These are phyloP conservation scores for Crepidodera aurea DNA, from an alignment of 2,888 invertebrate species.

Conservation along the genomic window DNA sequence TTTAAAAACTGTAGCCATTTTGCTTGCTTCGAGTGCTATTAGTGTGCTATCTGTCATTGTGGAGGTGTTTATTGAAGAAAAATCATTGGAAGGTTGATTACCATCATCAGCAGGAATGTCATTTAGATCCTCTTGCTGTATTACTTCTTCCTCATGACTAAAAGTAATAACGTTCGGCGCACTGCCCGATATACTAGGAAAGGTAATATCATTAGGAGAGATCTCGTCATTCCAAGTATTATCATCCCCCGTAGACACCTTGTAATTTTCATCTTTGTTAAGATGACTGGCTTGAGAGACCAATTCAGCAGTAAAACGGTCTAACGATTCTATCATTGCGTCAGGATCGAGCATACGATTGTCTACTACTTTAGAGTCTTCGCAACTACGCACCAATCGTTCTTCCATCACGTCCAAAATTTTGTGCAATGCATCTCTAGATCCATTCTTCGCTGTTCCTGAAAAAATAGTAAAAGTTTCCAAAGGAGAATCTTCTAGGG, in stretches of 20 bases:
- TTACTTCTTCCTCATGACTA: slow-evolving; percentile 65
- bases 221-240: slow-evolving; percentile 87
- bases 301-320: slow-evolving; percentile 70
- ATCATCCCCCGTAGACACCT: slow-evolving; percentile 58
- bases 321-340: slow-evolving; percentile 73
- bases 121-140: slow-evolving; percentile 28
- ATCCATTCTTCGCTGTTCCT: slow-evolving; percentile 62
- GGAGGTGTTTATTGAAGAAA: slow-evolving; percentile 65
- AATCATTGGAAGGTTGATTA: slow-evolving; percentile 53
- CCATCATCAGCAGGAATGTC: slow-evolving; percentile 41
- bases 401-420: slow-evolving; percentile 45
- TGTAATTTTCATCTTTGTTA: slow-evolving; percentile 60
- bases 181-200: slow-evolving; percentile 82
- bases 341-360: slow-evolving; percentile 67
- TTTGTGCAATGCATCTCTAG: slow-evolving; percentile 54
- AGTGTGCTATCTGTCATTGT: slow-evolving; percentile 75
- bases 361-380: slow-evolving; percentile 50
- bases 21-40: slow-evolving; percentile 80
- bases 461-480: too few species aligned
- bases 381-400: slow-evolving; percentile 53
- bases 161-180: slow-evolving; percentile 76
- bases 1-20: slow-evolving; percentile 68
- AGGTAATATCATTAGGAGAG: slow-evolving; percentile 80
- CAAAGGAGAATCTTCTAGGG: too few species aligned
- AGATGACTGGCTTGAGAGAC: slow-evolving; percentile 72